Conservation (phyloP, 2,797 vertebrate species). For the Eospalax fontanierii region DNA sequence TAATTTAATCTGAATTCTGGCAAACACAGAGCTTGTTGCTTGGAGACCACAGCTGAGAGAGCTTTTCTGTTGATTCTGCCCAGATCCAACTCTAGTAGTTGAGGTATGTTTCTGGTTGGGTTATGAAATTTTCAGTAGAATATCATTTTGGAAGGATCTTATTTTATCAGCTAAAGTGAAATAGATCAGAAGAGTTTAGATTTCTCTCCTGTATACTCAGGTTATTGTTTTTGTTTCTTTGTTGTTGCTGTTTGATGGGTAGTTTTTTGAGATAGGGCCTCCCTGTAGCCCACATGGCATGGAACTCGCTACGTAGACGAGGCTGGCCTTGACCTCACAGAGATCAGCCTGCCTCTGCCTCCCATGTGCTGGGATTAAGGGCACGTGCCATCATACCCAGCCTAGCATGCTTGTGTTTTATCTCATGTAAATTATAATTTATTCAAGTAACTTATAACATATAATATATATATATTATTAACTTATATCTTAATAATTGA, state of each 20-base stretch:
- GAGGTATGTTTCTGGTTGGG: not conserved
- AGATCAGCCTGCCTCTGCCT: too few relatives aligned
- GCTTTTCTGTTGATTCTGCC: not conserved
- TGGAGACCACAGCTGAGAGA: not conserved
- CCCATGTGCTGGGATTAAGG: too few relatives aligned
- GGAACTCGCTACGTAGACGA: too few relatives aligned
- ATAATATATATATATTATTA: too few relatives aligned
- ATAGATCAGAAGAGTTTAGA: not conserved
- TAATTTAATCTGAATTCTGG: conserved; percentile 28
- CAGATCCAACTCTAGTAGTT: not conserved
- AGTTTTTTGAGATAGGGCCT: too few relatives aligned
- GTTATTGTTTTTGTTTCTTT: too few relatives aligned
- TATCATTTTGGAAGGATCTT: not conserved
- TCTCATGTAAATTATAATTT: not conserved
- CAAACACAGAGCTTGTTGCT: not conserved
- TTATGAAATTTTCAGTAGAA: conserved; percentile 1
- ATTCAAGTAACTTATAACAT: too few relatives aligned
- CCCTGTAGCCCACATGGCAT: too few relatives aligned
- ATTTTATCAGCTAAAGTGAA: conserved; percentile 17
- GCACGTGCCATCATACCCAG: too few relatives aligned
- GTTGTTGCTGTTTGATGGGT: too few relatives aligned
- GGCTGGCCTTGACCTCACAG: too few relatives aligned
- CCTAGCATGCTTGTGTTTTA: not conserved
- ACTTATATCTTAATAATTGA: too few relatives aligned
- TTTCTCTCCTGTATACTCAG: not conserved